A percentile compares a stretch with the other conserved stretches of the same genome.
These are phyloP conservation scores for Poeciliopsis retropinna DNA, from an alignment of 2,113 vertebrate genomes.

Conservation along the genomic window DNA sequence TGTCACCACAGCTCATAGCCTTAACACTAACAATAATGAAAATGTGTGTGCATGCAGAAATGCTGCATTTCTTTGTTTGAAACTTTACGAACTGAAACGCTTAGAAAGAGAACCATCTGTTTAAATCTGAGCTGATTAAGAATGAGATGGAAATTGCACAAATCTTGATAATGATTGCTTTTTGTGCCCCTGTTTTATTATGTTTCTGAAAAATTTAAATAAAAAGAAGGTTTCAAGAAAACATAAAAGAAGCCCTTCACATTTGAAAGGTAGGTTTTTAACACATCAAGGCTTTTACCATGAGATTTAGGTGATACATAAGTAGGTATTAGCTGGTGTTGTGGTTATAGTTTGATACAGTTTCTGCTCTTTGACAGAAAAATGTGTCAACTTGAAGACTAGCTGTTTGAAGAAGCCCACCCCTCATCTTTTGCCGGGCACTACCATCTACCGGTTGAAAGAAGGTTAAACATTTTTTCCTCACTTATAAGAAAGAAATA, in stretches of 20 bases:
- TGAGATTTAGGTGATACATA: neutral
- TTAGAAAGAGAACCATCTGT: constrained; percentile 8
- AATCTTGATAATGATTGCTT: neutral
- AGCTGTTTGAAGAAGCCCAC: neutral
- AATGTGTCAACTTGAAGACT: neutral
- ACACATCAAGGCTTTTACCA: neutral
- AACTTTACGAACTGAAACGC: constrained; percentile 25
- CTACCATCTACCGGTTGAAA: neutral
- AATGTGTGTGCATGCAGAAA: constrained; percentile 14
- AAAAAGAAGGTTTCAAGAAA: neutral
- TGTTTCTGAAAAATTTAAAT: neutral
- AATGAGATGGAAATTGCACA: neutral
- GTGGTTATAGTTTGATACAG: neutral
- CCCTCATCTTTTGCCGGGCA: neutral
- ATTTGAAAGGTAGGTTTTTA: neutral
- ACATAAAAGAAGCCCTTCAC: neutral
- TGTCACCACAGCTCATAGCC: constrained; percentile 6
- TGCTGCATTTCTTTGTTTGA: neutral
- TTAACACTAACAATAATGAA: constrained; percentile 10
- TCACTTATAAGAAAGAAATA: neutral
- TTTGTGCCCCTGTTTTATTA: neutral
- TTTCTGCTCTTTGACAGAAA: neutral
- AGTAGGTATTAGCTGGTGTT: neutral
- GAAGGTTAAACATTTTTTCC: neutral
- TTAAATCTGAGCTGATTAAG: neutral